Percentiles rank a stretch among this genome's conserved stretches.
These are phyloP conservation scores for Sprattus sprattus DNA, from an alignment of 2,113 vertebrate genomes.

Conservation along the genomic window DNA sequence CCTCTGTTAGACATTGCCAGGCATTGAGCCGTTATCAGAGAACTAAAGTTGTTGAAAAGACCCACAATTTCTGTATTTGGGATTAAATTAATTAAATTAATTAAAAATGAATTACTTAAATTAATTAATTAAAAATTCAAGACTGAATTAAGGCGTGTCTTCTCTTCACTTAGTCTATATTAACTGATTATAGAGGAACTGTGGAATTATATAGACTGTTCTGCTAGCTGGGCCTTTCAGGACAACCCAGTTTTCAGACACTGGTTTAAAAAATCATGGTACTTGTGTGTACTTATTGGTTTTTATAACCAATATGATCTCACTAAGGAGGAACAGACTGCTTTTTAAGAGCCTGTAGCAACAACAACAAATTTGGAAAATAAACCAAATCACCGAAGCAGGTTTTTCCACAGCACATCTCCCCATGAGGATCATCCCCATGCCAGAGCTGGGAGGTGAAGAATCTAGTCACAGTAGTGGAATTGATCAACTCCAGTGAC, in stretches of 20 bases:
- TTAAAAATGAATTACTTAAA: no score
- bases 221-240: background rate
- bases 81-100: no score
- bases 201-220: background rate
- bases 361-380: background rate
- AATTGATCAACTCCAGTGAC: slow-evolving; percentile 9
- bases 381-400: background rate
- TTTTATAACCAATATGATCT: background rate
- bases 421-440: background rate
- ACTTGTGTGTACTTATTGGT: background rate
- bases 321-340: background rate
- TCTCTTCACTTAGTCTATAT: background rate
- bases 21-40: no score
- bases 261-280: background rate
- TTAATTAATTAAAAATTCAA: no score
- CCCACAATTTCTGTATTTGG: no score
- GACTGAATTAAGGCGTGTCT: no score
- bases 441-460: background rate
- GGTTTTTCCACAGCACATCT: background rate
- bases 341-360: background rate
- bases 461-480: background rate
- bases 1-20: no score
- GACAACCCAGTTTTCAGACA: background rate
- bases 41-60: no score
- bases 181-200: no score